A percentile compares a stretch with the other conserved stretches of the same genome.
phyloP scores from a whole-genome alignment of 1,140 invertebrate species.

The Reticulitermes speratus region DNA sequence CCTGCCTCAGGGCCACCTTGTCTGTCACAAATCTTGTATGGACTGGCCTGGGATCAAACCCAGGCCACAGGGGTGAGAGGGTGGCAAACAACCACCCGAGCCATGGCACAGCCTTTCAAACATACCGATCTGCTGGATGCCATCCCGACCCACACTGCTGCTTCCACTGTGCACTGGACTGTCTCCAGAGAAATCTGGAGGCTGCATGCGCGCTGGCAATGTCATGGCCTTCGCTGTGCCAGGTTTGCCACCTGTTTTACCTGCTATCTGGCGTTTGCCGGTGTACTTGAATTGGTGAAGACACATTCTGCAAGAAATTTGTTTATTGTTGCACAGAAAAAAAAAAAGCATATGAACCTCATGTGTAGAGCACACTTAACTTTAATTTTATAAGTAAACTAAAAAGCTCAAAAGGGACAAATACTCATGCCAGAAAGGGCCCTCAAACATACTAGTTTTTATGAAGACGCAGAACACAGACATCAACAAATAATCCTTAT shows the following conservation, averaged over 20 bases:
- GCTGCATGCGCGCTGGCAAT: conserved; percentile 74
- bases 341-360: conserved; percentile 25
- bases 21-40: too few species aligned
- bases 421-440: too few species aligned
- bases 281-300: conserved; percentile 86
- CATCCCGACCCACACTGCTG: conserved; percentile 42
- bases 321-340: neutral
- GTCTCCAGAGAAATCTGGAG: conserved; percentile 59
- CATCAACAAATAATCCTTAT: too few species aligned
- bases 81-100: too few species aligned
- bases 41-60: too few species aligned
- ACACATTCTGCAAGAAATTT: conserved; percentile 63
- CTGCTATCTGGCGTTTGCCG: conserved; percentile 72
- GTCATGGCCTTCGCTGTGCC: conserved; percentile 66
- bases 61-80: too few species aligned
- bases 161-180: conserved; percentile 27
- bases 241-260: conserved; percentile 49
- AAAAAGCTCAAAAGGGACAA: neutral
- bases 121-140: conserved; percentile 31
- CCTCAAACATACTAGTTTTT: too few species aligned
- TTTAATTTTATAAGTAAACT: neutral
- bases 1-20: too few species aligned
- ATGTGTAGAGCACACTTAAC: neutral
- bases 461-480: too few species aligned
- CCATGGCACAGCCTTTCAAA: too few species aligned